These are phyloP conservation scores for Drosophila repleta DNA, from an alignment of 1,140 invertebrate species.

Conservation along the genomic window DNA sequence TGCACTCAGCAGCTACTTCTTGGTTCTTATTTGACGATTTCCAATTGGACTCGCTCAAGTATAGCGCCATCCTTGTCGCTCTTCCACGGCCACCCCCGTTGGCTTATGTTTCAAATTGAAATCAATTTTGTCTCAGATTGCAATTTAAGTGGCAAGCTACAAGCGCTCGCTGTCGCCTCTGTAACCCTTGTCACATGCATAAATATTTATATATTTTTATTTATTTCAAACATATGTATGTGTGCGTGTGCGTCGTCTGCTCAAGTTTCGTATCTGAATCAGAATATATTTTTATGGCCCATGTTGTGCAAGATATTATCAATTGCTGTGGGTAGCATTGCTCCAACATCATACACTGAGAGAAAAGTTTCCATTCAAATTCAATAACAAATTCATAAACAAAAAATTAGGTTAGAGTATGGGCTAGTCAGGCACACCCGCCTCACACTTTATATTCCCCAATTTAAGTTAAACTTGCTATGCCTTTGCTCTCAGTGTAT, in stretches of 20 bases:
- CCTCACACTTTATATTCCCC: too few relatives aligned
- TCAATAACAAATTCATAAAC: too few relatives aligned
- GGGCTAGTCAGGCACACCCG: too few relatives aligned
- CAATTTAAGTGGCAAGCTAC: slow-evolving; percentile 71
- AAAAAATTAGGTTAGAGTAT: too few relatives aligned
- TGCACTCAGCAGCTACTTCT: neutral
- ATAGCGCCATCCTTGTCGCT: neutral
- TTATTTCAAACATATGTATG: slow-evolving; percentile 61
- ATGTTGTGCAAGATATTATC: slow-evolving; percentile 49
- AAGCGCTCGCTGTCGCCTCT: slow-evolving; percentile 20
- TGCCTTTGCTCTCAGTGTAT: neutral
- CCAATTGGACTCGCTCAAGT: slow-evolving; percentile 11
- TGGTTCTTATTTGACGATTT: slow-evolving; percentile 48
- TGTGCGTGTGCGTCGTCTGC: slow-evolving; percentile 32
- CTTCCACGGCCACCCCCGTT: neutral
- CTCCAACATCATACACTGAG: neutral
- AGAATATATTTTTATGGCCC: slow-evolving; percentile 52
- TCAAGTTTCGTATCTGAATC: slow-evolving; percentile 49
- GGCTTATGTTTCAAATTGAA: slow-evolving; percentile 69
- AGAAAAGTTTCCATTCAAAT: neutral
- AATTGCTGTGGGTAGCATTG: slow-evolving; percentile 27
- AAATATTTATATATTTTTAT: slow-evolving; percentile 6
- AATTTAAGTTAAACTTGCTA: neutral
- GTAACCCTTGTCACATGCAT: slow-evolving; percentile 35
- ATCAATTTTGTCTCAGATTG: slow-evolving; percentile 76